Conservation (phyloP, 2,888 invertebrate species). For the Brenthis daphne region DNA sequence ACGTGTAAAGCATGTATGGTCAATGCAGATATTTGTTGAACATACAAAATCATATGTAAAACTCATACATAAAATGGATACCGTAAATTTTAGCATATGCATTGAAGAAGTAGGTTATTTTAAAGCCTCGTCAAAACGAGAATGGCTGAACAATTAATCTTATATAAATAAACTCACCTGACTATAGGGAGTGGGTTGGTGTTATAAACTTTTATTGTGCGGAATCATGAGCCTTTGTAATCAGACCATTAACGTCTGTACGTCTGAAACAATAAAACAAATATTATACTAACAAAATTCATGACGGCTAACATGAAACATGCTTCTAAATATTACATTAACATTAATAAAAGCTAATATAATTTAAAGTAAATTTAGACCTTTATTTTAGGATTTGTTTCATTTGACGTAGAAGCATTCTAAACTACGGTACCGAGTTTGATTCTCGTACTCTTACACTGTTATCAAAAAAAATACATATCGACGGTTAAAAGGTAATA, state of each 20-base stretch:
- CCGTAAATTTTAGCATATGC: no score
- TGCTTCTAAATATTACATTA: slow-evolving; percentile 5
- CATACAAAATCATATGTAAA: no score
- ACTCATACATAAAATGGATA: no score
- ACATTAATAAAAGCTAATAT: neutral
- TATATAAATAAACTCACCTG: slow-evolving; percentile 59
- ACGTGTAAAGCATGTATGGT: no score
- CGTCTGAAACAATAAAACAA: slow-evolving; percentile 64
- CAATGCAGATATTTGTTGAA: no score
- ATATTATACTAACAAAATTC: slow-evolving; percentile 22
- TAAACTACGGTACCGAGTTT: no score
- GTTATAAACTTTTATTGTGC: slow-evolving; percentile 65
- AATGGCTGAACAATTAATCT: no score
- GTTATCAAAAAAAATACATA: neutral
- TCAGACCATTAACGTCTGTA: slow-evolving; percentile 45
- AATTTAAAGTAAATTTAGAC: neutral
- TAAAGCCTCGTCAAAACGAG: no score
- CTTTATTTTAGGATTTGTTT: neutral
- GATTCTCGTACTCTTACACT: no score
- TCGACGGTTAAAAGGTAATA: no score
- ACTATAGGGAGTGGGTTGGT: slow-evolving; percentile 66
- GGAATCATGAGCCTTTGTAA: slow-evolving; percentile 60
- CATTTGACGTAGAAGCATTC: no score
- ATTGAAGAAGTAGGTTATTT: no score
- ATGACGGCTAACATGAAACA: slow-evolving; percentile 15